phyloP scores from a whole-genome alignment of 2,888 invertebrate species.

The Drosophila mercatorum region DNA sequence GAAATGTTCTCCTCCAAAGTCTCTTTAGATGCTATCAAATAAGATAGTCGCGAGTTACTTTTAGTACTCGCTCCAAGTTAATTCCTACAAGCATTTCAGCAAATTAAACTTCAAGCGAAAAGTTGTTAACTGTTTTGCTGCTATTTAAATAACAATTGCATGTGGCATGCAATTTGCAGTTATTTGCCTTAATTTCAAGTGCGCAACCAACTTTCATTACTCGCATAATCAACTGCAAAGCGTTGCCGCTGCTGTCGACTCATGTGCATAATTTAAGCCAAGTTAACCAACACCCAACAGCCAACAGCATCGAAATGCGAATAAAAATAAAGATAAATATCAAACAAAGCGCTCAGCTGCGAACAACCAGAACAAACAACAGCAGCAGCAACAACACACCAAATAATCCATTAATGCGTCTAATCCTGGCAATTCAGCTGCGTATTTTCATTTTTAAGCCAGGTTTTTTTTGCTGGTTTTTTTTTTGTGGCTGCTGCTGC shows the following conservation, averaged over 20 bases:
- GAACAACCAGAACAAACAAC: constrained; percentile 32
- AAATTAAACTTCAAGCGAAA: not conserved
- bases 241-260: constrained; percentile 20
- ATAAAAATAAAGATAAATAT: constrained; percentile 12
- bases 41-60: not conserved
- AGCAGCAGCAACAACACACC: constrained; percentile 16
- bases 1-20: not conserved
- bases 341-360: constrained; percentile 27
- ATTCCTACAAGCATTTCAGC: not conserved
- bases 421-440: constrained; percentile 56
- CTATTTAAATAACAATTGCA: constrained; percentile 18
- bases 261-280: constrained; percentile 55
- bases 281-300: constrained; percentile 21
- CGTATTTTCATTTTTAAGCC: constrained; percentile 35
- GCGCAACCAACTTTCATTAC: constrained; percentile 39
- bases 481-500: not conserved
- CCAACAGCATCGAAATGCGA: constrained; percentile 4
- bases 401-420: constrained; percentile 69
- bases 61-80: not conserved
- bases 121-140: constrained; percentile 9
- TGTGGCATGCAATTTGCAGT: constrained; percentile 37
- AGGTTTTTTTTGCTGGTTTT: not conserved
- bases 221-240: constrained; percentile 41
- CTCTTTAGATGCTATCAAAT: not conserved
- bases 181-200: constrained; percentile 41